Evolutionary conservation across 2,888 invertebrate genomes (phyloP).

Genomic region (Apotomis capreana): DNA sequence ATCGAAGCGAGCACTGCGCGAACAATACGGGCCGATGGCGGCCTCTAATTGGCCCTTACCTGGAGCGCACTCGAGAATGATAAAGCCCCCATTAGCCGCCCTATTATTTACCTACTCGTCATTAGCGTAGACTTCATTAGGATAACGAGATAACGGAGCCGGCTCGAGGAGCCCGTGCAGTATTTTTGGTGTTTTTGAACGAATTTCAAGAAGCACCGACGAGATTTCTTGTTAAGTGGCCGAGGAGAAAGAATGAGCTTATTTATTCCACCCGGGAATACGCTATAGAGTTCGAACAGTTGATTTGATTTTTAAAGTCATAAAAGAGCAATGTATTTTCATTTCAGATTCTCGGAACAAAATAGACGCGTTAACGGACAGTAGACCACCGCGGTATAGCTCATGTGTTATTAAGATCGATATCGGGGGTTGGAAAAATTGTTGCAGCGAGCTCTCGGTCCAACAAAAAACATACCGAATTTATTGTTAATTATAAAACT

Average conservation of each 20-base stretch:
- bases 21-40: slow-evolving; percentile 83
- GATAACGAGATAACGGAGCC: slow-evolving; percentile 83
- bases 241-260: slow-evolving; percentile 60
- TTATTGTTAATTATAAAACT: slow-evolving; percentile 84
- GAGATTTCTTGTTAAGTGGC: slow-evolving; percentile 48
- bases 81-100: slow-evolving; percentile 84
- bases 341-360: slow-evolving; percentile 30
- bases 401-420: slow-evolving; percentile 74
- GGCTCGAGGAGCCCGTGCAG: slow-evolving; percentile 64
- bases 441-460: slow-evolving; percentile 64
- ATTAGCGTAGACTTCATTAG: slow-evolving; percentile 84
- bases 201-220: slow-evolving; percentile 63
- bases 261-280: slow-evolving; percentile 65
- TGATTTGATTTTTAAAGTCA: slow-evolving; percentile 16
- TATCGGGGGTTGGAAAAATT: slow-evolving; percentile 76
- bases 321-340: slow-evolving; percentile 7
- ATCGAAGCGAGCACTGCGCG: slow-evolving; percentile 79
- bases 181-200: slow-evolving; percentile 77
- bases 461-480: slow-evolving; percentile 80
- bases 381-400: slow-evolving; percentile 56
- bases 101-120: slow-evolving; percentile 84
- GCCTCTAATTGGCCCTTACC: slow-evolving; percentile 84
- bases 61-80: slow-evolving; percentile 84
- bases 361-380: slow-evolving; percentile 46
- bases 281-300: slow-evolving; percentile 41